These are phyloP conservation scores for Caenorhabditis imperialis DNA, from an alignment of 2,888 invertebrate species.

Conservation along the genomic window DNA sequence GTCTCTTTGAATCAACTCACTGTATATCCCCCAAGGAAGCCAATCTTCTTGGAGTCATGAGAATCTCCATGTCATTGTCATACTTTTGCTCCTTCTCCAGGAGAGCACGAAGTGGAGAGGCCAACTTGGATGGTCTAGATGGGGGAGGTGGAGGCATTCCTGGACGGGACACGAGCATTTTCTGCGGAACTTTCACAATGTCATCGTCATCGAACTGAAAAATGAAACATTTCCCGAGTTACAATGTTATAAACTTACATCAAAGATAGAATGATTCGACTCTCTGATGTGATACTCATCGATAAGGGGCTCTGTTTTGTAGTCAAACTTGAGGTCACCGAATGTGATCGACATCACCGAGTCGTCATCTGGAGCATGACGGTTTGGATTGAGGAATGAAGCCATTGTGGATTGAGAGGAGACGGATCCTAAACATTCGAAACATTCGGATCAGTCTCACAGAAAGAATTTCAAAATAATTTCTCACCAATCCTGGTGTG, in stretches of 20 bases:
- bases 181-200: slow-evolving; percentile 31
- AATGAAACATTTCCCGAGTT: background rate
- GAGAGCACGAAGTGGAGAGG: slow-evolving; percentile 31
- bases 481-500: slow-evolving; percentile 38
- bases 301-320: slow-evolving; percentile 47
- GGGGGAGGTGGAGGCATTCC: slow-evolving; percentile 49
- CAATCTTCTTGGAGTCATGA: slow-evolving; percentile 40
- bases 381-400: slow-evolving; percentile 47
- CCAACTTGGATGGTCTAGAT: slow-evolving; percentile 13
- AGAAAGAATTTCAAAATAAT: background rate
- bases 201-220: slow-evolving; percentile 53
- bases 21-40: slow-evolving; percentile 44
- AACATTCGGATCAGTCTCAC: too few relatives aligned
- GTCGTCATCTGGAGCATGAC: slow-evolving; percentile 67
- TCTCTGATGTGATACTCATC: slow-evolving; percentile 44
- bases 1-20: slow-evolving; percentile 22
- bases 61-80: slow-evolving; percentile 39
- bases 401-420: slow-evolving; percentile 57
- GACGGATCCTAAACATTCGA: slow-evolving; percentile 51
- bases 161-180: slow-evolving; percentile 17
- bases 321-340: slow-evolving; percentile 69
- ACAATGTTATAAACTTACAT: slow-evolving; percentile 23
- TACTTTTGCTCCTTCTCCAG: slow-evolving; percentile 37
- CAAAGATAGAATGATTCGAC: slow-evolving; percentile 57
- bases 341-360: slow-evolving; percentile 72